phyloP scores from a whole-genome alignment of 2,888 invertebrate genomes.

The Phytoseiulus persimilis region DNA sequence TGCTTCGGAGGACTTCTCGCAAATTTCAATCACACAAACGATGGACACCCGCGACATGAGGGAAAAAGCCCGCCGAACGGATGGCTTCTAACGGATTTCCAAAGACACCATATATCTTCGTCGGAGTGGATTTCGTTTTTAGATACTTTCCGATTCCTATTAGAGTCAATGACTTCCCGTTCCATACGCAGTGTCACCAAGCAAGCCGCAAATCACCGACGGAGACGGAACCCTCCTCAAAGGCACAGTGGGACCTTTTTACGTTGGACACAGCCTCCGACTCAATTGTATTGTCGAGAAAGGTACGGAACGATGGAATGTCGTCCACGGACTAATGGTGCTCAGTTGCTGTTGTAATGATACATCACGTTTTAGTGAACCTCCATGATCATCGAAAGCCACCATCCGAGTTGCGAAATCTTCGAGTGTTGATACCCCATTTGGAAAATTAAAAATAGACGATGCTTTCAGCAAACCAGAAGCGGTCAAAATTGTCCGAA shows the following conservation, averaged over 20 bases:
- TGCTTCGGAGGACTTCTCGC: background rate
- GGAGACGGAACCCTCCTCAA: slow-evolving; percentile 12
- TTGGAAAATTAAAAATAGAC: too few relatives aligned
- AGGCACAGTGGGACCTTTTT: slow-evolving; percentile 9
- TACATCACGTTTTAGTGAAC: background rate
- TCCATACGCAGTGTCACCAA: background rate
- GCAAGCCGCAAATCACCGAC: slow-evolving; percentile 16
- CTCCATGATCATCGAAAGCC: background rate
- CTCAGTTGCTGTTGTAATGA: background rate
- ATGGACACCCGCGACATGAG: background rate
- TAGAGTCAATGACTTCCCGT: background rate
- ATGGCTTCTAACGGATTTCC: background rate
- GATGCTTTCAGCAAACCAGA: background rate
- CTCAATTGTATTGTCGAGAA: slow-evolving; percentile 27
- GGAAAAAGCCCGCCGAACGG: background rate
- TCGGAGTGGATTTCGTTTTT: background rate
- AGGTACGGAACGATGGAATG: background rate
- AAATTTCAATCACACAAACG: background rate
- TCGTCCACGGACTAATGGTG: background rate
- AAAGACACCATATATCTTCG: background rate
- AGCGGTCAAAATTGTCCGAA: background rate
- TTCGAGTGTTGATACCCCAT: background rate
- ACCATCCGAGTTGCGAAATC: background rate
- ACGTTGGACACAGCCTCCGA: slow-evolving; percentile 31
- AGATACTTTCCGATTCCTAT: background rate